These are phyloP conservation scores for Helicoverpa assulta DNA, from an alignment of 2,888 invertebrate genomes.

Conservation along the genomic window DNA sequence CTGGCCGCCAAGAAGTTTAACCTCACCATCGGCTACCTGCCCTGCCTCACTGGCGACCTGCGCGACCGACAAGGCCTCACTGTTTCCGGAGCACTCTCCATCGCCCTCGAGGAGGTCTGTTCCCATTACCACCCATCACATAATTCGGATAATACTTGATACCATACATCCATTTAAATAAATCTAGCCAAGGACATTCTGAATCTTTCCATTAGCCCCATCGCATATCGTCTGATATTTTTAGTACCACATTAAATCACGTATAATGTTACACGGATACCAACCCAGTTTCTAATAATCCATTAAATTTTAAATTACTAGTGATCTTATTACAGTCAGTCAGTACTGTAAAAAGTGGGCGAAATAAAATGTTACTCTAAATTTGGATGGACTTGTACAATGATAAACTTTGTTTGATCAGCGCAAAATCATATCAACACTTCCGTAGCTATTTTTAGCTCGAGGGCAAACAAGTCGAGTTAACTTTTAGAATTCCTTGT, in stretches of 20 bases:
- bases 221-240: slow-evolving; percentile 61
- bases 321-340: slow-evolving; percentile 32
- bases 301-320: slow-evolving; percentile 38
- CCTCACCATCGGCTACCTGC: slow-evolving; percentile 96
- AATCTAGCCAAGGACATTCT: slow-evolving; percentile 47
- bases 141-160: slow-evolving; percentile 44
- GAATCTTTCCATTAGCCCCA: slow-evolving; percentile 62
- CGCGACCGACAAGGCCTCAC: slow-evolving; percentile 95
- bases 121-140: slow-evolving; percentile 29
- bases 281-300: slow-evolving; percentile 49
- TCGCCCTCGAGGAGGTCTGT: slow-evolving; percentile 95
- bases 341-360: slow-evolving; percentile 35
- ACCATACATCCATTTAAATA: slow-evolving; percentile 50
- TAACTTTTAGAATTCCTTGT: slow-evolving; percentile 66
- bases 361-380: slow-evolving; percentile 31
- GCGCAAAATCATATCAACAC: slow-evolving; percentile 76
- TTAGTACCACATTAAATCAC: slow-evolving; percentile 51
- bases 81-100: slow-evolving; percentile 97
- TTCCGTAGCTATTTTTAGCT: slow-evolving; percentile 79
- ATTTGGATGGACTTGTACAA: slow-evolving; percentile 60
- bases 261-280: slow-evolving; percentile 46
- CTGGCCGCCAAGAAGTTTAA: slow-evolving; percentile 85
- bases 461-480: slow-evolving; percentile 70
- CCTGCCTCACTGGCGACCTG: slow-evolving; percentile 94
- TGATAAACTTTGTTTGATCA: slow-evolving; percentile 75